Conservation (phyloP, 2,888 invertebrate genomes). For the Lucinisca nassula region DNA sequence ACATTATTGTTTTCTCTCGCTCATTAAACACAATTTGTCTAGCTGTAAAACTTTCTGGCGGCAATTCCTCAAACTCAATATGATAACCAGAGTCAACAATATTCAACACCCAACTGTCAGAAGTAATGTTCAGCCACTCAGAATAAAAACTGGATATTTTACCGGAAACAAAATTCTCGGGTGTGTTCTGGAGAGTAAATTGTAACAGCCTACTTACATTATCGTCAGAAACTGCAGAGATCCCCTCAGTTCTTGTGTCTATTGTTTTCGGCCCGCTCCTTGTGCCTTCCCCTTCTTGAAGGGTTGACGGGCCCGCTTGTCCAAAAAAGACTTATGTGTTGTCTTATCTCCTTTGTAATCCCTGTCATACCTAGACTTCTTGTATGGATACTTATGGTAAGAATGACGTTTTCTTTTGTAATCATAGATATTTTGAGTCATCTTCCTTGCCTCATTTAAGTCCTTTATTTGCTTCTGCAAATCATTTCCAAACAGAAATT, state of each 20-base stretch:
- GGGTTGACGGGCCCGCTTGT: not conserved
- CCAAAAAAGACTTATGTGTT: not conserved
- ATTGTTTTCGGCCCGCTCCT: no score
- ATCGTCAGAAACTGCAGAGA: no score
- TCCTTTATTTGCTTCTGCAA: not conserved
- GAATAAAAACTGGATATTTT: not conserved
- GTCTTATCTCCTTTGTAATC: no score
- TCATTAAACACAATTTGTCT: not conserved
- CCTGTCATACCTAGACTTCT: not conserved
- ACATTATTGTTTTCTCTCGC: not conserved
- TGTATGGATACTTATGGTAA: not conserved
- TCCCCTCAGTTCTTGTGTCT: no score
- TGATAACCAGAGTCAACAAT: slow-evolving; percentile 12
- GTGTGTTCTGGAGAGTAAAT: not conserved
- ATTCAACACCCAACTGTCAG: not conserved
- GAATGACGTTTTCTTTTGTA: not conserved
- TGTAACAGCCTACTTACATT: not conserved
- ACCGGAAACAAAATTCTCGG: not conserved
- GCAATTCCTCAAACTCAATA: not conserved
- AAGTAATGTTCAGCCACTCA: not conserved
- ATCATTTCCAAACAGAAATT: not conserved
- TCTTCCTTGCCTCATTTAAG: not conserved
- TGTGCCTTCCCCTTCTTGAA: not conserved
- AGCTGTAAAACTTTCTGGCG: not conserved
- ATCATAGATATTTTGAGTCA: not conserved